Evolutionary conservation across 2,797 vertebrate genomes (phyloP).

Genomic region (Channallabes apus): DNA sequence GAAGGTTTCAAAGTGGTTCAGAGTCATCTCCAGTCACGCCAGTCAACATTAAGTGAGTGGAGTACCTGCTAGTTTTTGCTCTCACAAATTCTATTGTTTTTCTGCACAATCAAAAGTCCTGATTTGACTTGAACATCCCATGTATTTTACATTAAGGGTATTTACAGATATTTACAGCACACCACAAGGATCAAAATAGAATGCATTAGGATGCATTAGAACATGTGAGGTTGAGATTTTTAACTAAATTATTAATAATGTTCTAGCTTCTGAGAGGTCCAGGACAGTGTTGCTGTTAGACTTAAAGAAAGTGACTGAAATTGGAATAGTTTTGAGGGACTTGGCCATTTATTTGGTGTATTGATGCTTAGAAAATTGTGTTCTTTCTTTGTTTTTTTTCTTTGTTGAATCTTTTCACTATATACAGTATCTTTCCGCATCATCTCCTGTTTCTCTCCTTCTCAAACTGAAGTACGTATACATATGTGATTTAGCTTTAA

Average conservation of each 20-base stretch:
- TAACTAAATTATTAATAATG: constrained; percentile 32
- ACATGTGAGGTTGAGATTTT: constrained; percentile 8
- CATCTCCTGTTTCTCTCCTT: not conserved
- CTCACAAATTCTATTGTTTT: no score
- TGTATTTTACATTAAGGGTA: no score
- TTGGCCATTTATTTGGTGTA: constrained; percentile 22
- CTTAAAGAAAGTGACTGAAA: constrained; percentile 15
- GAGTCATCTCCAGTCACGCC: no score
- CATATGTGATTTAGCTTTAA: not conserved
- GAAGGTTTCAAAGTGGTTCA: no score
- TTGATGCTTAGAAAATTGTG: constrained; percentile 1
- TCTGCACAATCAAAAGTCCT: no score
- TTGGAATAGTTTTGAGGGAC: constrained; percentile 21
- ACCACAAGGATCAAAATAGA: constrained; percentile 16
- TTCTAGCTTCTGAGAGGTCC: not conserved
- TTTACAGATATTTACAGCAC: not conserved
- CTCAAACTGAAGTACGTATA: not conserved
- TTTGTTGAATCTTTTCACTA: not conserved
- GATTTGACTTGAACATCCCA: no score
- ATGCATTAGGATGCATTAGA: constrained; percentile 2
- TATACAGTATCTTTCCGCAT: not conserved
- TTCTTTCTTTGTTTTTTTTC: not conserved
- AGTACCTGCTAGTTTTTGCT: no score
- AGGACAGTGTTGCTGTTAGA: constrained; percentile 17
- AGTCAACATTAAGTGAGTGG: no score